These are phyloP conservation scores for Thereuonema tuberculata DNA, from an alignment of 1,140 invertebrate species.

Conservation along the genomic window DNA sequence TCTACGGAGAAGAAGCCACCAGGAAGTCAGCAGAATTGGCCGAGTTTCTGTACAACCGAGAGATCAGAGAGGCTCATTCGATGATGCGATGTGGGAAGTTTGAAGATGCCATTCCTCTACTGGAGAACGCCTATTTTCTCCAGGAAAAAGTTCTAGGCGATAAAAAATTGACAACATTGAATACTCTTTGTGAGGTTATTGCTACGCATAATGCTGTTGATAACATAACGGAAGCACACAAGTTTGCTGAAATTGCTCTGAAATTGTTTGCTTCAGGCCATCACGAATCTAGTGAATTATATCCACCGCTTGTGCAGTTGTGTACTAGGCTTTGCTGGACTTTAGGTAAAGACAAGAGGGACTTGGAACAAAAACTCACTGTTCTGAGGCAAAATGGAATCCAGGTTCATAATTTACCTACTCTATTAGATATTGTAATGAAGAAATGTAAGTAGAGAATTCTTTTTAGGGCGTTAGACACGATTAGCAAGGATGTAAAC, in stretches of 20 bases:
- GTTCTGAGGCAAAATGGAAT: conserved; percentile 9
- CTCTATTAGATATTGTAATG: conserved; percentile 4
- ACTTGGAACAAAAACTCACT: conserved; percentile 42
- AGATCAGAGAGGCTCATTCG: conserved; percentile 44
- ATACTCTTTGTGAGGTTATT: conserved; percentile 52
- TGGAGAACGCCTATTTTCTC: conserved; percentile 55
- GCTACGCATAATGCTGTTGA: conserved; percentile 40
- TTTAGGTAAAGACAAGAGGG: conserved; percentile 43
- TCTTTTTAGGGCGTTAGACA: too few relatives aligned
- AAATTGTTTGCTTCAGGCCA: conserved; percentile 47
- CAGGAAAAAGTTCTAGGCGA: conserved; percentile 59
- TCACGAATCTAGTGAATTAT: conserved; percentile 45
- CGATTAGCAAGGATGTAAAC: too few relatives aligned
- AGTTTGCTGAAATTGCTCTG: conserved; percentile 53
- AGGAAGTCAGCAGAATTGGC: conserved; percentile 44
- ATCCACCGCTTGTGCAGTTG: conserved; percentile 52
- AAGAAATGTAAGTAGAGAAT: conserved; percentile 6
- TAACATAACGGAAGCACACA: conserved; percentile 41
- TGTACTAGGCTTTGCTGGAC: conserved; percentile 51
- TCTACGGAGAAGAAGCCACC: conserved; percentile 42
- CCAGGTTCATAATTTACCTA: not conserved
- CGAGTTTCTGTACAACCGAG: conserved; percentile 50
- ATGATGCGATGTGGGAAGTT: conserved; percentile 45
- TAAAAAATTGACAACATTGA: conserved; percentile 46
- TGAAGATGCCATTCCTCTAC: conserved; percentile 43